phyloP scores from a whole-genome alignment of 1,140 invertebrate species.

The Trypoxylus dichotomus region DNA sequence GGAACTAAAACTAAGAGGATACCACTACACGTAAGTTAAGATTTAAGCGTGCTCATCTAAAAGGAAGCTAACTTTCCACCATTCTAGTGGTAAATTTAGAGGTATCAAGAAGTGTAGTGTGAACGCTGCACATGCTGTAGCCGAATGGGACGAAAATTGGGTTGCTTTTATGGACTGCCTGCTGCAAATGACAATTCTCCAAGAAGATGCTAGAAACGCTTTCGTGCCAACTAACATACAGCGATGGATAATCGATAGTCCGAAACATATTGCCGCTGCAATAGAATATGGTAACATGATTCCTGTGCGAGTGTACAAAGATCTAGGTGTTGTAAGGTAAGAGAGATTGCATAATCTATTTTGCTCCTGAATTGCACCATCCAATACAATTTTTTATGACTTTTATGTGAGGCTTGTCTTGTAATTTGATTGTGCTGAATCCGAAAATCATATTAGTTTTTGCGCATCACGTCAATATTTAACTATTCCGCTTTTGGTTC shows the following conservation, averaged over 20 bases:
- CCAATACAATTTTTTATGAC: too few relatives aligned
- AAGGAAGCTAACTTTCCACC: background rate
- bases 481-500: too few relatives aligned
- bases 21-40: slow-evolving; percentile 65
- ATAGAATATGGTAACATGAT: background rate
- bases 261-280: background rate
- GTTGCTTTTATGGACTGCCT: slow-evolving; percentile 91
- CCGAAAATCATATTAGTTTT: too few relatives aligned
- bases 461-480: too few relatives aligned
- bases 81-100: slow-evolving; percentile 59
- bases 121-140: slow-evolving; percentile 55
- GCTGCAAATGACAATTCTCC: slow-evolving; percentile 83
- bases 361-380: background rate
- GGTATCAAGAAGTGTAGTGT: slow-evolving; percentile 60
- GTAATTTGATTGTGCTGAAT: too few relatives aligned
- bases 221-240: slow-evolving; percentile 75
- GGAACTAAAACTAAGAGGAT: slow-evolving; percentile 73
- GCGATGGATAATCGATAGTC: slow-evolving; percentile 65
- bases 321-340: background rate
- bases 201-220: slow-evolving; percentile 71
- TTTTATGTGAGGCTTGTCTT: too few relatives aligned
- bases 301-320: background rate
- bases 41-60: background rate
- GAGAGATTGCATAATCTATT: background rate
- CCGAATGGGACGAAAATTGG: slow-evolving; percentile 81